These are phyloP conservation scores for Hemicordylus capensis DNA, from an alignment of 2,113 vertebrate genomes.

Conservation along the genomic window DNA sequence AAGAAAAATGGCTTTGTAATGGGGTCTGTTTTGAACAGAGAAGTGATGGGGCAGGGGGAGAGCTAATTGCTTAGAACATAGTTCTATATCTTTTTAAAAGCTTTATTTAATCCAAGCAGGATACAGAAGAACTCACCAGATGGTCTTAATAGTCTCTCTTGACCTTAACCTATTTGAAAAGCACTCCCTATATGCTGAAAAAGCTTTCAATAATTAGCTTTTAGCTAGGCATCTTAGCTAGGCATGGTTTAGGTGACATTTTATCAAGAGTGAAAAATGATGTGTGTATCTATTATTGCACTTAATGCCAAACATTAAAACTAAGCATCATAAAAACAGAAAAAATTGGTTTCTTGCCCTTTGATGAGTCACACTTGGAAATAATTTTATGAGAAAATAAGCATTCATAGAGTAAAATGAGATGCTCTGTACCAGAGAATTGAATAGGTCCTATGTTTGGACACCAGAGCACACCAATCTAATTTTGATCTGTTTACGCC, in stretches of 20 bases:
- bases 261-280: conserved; percentile 1
- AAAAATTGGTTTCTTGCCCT: conserved; percentile 19
- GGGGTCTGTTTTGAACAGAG: no score
- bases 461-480: not conserved
- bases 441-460: not conserved
- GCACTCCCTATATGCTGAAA: not conserved
- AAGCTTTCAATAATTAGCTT: not conserved
- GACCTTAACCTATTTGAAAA: not conserved
- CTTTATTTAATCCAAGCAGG: no score
- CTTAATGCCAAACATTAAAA: not conserved
- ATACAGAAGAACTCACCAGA: no score
- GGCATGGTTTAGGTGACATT: not conserved
- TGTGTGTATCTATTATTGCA: not conserved
- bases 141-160: not conserved
- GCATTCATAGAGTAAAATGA: not conserved
- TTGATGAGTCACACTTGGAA: conserved; percentile 13
- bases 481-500: not conserved
- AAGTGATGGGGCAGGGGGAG: no score
- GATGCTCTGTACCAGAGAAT: not conserved
- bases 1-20: no score
- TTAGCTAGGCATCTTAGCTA: not conserved
- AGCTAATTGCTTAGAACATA: no score
- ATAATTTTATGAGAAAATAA: not conserved
- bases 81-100: no score
- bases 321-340: conserved; percentile 23